Evolutionary conservation across 2,797 vertebrate genomes (phyloP), one percentile per base, ranked within the genome.

Genomic region (Gephyroberyx darwinii): DNA sequence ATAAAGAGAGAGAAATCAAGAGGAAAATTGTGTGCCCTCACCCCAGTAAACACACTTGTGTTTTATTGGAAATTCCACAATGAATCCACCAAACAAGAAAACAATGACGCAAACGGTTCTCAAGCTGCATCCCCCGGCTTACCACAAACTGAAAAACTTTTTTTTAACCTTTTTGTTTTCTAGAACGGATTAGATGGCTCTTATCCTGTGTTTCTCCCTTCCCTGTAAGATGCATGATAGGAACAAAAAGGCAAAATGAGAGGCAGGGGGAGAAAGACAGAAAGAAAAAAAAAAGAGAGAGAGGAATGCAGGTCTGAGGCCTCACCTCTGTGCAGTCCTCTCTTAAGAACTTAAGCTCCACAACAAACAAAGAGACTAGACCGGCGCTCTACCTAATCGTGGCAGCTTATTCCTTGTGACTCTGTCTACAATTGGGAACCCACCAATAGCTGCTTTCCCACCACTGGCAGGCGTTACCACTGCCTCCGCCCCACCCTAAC

Each of bases 371-470:
- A 82, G 74, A 80, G 72, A 85, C 56, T 59, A 71, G 64, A 67
- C 62, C 39, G 8, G 45, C 63, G 85, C 77, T 81, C 69, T 48
- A 47, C 69, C 80, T 88, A 87, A 90, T 84, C 81, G 1, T 43
- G 63, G 76, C 39, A 68, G 86, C 75, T 89, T 86, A 86, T 86
- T 84, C 64, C 63, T 62, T 65, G 58, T 53, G 74, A 81, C 69
- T 88, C 61, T 47, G 55, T 74, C 68, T 73, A 82, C 72, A 88
- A 84, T 85, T 86, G 86, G 69, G 79, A 91, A 88, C 77, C 66
- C 75, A 85, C 75, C 74, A 77, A 87, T 72, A 77, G 58, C 81
- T 62, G 74, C 63, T 79, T 90, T 88, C 90, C 88, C 88, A 85
- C 82, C 76, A 37, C 22, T 65, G 70, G 64, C 78, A 84, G 79